Base-by-base conservation (phyloP, 2,113 vertebrate species). In the Dendrocopos noguchii region DNA sequence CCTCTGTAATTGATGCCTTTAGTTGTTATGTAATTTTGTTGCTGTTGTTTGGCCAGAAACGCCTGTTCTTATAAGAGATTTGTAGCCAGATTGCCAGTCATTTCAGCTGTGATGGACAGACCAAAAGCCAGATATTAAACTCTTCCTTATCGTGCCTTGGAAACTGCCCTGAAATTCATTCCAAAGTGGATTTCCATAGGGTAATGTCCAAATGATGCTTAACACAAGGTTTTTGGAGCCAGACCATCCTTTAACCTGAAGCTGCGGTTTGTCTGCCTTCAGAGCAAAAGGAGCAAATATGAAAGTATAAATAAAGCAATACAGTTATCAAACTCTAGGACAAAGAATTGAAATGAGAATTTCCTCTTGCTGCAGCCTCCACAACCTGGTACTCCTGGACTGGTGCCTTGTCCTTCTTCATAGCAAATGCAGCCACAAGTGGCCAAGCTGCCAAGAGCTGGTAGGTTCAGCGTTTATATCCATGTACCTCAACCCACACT, bases 1-100 rank as follows among this genome's bases (percentile, higher is more conserved):
- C 44, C 50, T 88, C 84, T 39, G 50, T 84, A 94, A 93, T 81
- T 93, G 87, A 91, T 93, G 80, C 74, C 63, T 91, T 50, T 75
- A 64, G 80, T 78, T 75, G 66, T 67, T 46, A 72, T 50, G 22
- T 57, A 25, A 65, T 29, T 27, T 39, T 73, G 87, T 34, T 50
- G 39, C 12, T 87, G 18, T 33, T 77, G 6, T 42, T 74, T 84
- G 84, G 81, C 81, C 66, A 95, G 63, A 93, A 92, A 92, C 65
- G 63, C 70, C 59, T 57, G 29, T 36, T 87, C 86, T 81, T 80
- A 34, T 2, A 56, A 29, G 50, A 91, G 76, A 72, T 83, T 66
- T 63, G 50, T 79, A 39, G 70, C 88, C 88, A 88, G 36, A 90
- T 76, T 84, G 86, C 77, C 88, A 25, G 70, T 53, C 56, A 63